Evolutionary conservation across 2,888 invertebrate species (phyloP).

Genomic region (Camptogramma bilineatum): DNA sequence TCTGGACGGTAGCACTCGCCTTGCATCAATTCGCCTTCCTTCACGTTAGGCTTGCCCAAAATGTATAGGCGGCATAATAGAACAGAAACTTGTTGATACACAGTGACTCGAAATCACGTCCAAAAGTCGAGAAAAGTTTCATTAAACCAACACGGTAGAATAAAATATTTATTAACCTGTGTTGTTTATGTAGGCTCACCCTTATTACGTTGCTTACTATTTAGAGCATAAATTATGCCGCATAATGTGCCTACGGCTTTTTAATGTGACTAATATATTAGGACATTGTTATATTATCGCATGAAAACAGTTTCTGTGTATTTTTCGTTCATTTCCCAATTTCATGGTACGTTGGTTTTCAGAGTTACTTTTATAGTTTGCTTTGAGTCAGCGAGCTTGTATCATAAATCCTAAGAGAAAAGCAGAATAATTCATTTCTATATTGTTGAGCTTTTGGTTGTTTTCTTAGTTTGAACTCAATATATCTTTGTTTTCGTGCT

Average conservation of each 20-base stretch:
- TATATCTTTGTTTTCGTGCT: too few relatives aligned
- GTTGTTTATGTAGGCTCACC: not conserved
- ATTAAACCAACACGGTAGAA: too few relatives aligned
- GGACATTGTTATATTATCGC: slow-evolving; percentile 10
- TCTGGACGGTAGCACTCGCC: too few relatives aligned
- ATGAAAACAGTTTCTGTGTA: slow-evolving; percentile 6
- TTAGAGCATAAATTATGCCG: not conserved
- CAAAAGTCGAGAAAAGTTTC: too few relatives aligned
- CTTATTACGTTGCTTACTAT: not conserved
- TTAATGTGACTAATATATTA: slow-evolving; percentile 13
- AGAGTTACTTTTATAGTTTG: not conserved
- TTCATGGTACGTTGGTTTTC: not conserved
- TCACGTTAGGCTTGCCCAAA: too few relatives aligned
- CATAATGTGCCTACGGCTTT: slow-evolving; percentile 11
- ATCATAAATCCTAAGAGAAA: not conserved
- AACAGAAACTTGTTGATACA: not conserved
- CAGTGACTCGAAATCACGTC: too few relatives aligned
- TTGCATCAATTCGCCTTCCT: too few relatives aligned
- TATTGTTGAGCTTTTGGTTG: not conserved
- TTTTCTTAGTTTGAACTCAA: not conserved
- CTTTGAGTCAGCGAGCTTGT: not conserved
- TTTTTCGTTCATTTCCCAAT: slow-evolving; percentile 7
- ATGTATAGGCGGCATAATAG: too few relatives aligned
- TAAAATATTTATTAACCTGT: too few relatives aligned
- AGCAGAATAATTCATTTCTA: not conserved